Evolutionary conservation across 2,888 invertebrate genomes (phyloP).

Genomic region (Dynastes hyllus): DNA sequence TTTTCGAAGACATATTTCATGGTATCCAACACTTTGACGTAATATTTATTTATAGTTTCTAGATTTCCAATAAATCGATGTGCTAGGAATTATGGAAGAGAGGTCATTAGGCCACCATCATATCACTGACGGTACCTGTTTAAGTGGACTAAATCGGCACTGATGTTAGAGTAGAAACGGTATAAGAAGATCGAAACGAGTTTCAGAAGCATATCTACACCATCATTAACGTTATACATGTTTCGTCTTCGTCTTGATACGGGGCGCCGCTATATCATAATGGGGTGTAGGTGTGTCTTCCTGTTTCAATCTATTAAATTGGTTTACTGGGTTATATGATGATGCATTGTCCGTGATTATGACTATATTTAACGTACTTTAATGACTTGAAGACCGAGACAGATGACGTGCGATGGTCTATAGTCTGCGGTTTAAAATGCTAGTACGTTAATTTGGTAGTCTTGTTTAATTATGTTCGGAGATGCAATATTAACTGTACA

Average conservation of each 20-base stretch:
- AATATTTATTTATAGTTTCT: constrained; percentile 14
- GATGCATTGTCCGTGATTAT: constrained; percentile 57
- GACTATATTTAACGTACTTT: constrained; percentile 38
- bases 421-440: too few species aligned
- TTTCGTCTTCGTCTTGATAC: neutral
- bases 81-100: constrained; percentile 17
- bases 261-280: constrained; percentile 53
- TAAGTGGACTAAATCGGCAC: constrained; percentile 4
- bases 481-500: too few species aligned
- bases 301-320: constrained; percentile 61
- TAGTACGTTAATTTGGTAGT: too few species aligned
- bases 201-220: neutral
- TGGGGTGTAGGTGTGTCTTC: constrained; percentile 58
- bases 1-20: too few species aligned
- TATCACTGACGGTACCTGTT: constrained; percentile 1
- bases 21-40: too few species aligned
- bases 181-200: neutral
- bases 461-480: too few species aligned
- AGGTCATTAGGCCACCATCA: constrained; percentile 36
- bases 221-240: too few species aligned
- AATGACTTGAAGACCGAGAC: constrained; percentile 23
- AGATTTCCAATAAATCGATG: constrained; percentile 41
- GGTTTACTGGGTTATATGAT: constrained; percentile 59
- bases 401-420: constrained; percentile 7
- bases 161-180: neutral